Base-by-base conservation (phyloP, 2,113 vertebrate species). In the Gorsachius goisagi region DNA sequence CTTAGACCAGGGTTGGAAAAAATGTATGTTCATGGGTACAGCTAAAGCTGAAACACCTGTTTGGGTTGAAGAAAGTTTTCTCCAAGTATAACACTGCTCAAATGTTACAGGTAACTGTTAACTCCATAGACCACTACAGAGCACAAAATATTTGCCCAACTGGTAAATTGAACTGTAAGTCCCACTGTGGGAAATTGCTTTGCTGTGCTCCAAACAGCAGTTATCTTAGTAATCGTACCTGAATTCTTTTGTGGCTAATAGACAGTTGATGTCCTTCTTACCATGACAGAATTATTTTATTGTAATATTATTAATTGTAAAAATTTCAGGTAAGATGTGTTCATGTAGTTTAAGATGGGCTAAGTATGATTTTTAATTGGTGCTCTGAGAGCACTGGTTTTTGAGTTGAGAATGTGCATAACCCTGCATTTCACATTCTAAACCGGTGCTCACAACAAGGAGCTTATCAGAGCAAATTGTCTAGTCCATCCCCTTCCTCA, bases 401-500 rank as follows among this genome's bases (percentile, higher is more conserved):
- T 97, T 95, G 84, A 88, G 91, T 97, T 89, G 96, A 95, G 94
- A 90, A 92, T 90, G 82, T 97, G 97, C 97, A 95, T 97, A 98
- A 96, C 95, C 96, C 33, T 0, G 24, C 94, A 98, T 98, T 98
- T 98, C 97, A 97, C 97, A 98, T 98, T 98, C 98, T 98, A 98
- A 98, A 98, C 97, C 47, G 88, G 96, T 96, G 95, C 97, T 98
- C 98, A 79, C 98, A 98, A 98, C 98, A 98, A 98, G 98, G 97
- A 98, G 98, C 98, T 98, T 98, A 98, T 98, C 98, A 98, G 98
- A 98, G 97, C 97, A 98, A 98, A 98, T 98, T 98, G 97, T 98
- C 98, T 98, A 98, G 98, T 98, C 98, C 97, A 97, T 97, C 98
- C 98, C 98, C 98, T 98, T 98, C 98, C 98, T 98, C 98, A 98